These are phyloP conservation scores for Drosophila paulistorum DNA, from an alignment of 1,140 invertebrate species.

Conservation along the genomic window DNA sequence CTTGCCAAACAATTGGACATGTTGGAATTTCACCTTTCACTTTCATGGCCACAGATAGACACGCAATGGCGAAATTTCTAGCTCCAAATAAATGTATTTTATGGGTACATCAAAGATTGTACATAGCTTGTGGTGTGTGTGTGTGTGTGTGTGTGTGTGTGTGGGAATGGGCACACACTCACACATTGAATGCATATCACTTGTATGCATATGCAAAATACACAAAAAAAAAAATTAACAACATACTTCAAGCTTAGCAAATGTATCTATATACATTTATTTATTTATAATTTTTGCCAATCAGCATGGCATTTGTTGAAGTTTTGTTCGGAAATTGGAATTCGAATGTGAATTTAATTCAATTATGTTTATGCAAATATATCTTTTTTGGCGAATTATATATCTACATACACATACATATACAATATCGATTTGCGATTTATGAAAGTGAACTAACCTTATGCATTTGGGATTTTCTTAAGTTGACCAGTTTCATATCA, in stretches of 20 bases:
- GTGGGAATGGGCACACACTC: conserved; percentile 2
- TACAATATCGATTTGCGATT: background rate
- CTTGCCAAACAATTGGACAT: background rate
- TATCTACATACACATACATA: background rate
- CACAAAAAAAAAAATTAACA: background rate
- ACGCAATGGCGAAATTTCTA: conserved; percentile 5
- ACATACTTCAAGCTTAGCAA: conserved; percentile 7
- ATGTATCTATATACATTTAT: background rate
- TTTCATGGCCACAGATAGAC: conserved; percentile 7
- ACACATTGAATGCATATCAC: conserved; percentile 8
- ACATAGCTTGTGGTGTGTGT: background rate
- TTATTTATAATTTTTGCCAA: conserved; percentile 13
- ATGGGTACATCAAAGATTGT: background rate
- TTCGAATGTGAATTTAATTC: conserved; percentile 21
- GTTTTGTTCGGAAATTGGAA: conserved; percentile 8
- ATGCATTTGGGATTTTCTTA: conserved; percentile 13
- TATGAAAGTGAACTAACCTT: conserved; percentile 20
- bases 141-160: background rate
- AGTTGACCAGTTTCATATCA: conserved; percentile 20
- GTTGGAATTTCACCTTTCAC: conserved; percentile 17
- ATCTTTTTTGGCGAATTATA: background rate
- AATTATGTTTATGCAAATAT: conserved; percentile 18
- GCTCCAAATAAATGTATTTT: background rate
- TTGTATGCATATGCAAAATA: conserved; percentile 9
- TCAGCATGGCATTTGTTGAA: conserved; percentile 14